Base-by-base conservation (phyloP, 2,113 vertebrate species). In the Gallinago jamesoni region DNA sequence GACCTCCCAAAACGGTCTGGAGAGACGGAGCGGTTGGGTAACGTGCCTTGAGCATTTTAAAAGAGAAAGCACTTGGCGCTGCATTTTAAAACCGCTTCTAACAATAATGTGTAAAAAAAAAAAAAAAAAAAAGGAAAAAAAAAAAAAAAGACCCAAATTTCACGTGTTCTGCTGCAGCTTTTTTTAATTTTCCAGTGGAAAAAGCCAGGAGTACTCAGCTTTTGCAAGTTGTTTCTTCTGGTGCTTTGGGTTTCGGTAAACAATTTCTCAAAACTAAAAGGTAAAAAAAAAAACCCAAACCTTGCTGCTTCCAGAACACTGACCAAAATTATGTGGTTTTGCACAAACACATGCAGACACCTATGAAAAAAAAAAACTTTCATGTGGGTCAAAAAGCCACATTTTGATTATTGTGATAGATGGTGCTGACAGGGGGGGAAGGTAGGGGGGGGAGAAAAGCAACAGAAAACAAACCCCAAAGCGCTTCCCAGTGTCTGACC, bases 141-240 rank as follows among this genome's bases (percentile, higher is more conserved):
- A 60, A 35, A 60, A 25, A 62, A 43, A 68, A 68, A 53, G 52
- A 66, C 59, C 78, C 75, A 30, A 91, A 83, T 93, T 96, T 97
- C 94, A 94, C 37, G n/a, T 96, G 84, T 82, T 62, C 53, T 28
- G 11, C 79, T 83, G 28, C 86, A 94, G 68, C 90, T 96, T 95
- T 79, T 82, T 90, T 88, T 72, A 85, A 94, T 94, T 95, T 97
- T 72, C 59, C 79, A 96, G 86, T 93, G 95, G 90, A 96, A 97
- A 95, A 96, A 95, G 94, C 85, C 92, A 95, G 79, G 93, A 85
- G 53, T 53, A n/a, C 74, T 95, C 87, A 76, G 78, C 67, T 94
- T 93, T 90, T 83, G 57, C 67, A 60, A 74, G 66, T 41, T 84
- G 62, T 56, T 95, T 78, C 94, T 96, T 57, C 59, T 60, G 78